Evolutionary conservation across 2,113 vertebrate genomes (phyloP).

Genomic region (Climacteris rufus): DNA sequence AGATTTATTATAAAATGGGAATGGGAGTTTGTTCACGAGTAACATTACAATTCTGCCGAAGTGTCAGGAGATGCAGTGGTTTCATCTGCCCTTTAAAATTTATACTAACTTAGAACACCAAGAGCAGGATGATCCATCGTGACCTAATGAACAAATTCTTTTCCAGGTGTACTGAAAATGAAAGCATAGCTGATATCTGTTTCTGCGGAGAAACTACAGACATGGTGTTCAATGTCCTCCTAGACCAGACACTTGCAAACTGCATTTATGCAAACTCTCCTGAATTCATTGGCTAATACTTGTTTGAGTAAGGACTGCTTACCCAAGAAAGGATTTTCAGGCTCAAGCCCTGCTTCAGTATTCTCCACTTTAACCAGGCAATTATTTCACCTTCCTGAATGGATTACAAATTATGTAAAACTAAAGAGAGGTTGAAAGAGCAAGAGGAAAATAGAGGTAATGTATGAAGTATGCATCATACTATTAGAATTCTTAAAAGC

Average conservation of each 20-base stretch:
- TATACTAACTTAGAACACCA: not conserved
- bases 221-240: accelerated
- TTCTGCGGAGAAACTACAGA: not conserved
- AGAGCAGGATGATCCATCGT: not conserved
- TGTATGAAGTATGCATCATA: not conserved
- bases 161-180: not conserved
- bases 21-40: not conserved
- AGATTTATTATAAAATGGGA: not conserved
- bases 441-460: constrained; percentile 37
- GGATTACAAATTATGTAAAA: constrained; percentile 45
- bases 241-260: not conserved
- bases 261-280: not conserved
- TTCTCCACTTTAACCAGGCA: constrained; percentile 12
- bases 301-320: constrained; percentile 29
- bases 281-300: not conserved
- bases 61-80: not conserved
- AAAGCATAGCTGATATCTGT: not conserved
- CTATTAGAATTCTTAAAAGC: constrained; percentile 1
- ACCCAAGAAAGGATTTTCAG: constrained; percentile 13
- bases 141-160: not conserved
- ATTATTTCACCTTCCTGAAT: constrained; percentile 24
- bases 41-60: not conserved
- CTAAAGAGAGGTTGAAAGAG: constrained; percentile 32
- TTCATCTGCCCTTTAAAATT: not conserved
- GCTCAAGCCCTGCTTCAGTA: not conserved